Percentiles rank a stretch among this genome's conserved stretches.
Evolutionary conservation across 2,888 invertebrate species (phyloP).

Genomic region (Helicoverpa assulta): DNA sequence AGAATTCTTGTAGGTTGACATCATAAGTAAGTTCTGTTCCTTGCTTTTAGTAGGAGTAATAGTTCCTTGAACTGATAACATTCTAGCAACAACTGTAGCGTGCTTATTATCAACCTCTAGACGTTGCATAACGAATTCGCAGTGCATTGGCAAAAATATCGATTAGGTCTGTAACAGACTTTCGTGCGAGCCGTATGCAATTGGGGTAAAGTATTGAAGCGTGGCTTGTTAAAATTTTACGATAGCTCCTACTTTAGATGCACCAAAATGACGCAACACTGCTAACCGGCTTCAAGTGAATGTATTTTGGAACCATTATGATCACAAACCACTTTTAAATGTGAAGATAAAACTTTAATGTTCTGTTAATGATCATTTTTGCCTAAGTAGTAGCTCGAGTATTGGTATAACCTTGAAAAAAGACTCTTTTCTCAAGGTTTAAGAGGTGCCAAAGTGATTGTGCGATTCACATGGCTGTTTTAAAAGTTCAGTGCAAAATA

Average conservation of each 20-base stretch:
- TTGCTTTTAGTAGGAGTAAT: not conserved
- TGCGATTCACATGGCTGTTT: constrained; percentile 3
- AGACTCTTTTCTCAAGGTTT: constrained; percentile 38
- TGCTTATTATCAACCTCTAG: not conserved
- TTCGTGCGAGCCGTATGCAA: constrained; percentile 34
- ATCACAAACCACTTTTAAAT: constrained; percentile 3
- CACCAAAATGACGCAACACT: constrained; percentile 44
- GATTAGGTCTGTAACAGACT: constrained; percentile 41
- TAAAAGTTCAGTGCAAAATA: not conserved
- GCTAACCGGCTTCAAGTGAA: constrained; percentile 44
- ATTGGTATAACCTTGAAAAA: constrained; percentile 20
- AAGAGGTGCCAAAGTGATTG: constrained; percentile 10
- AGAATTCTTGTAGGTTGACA: too few species aligned
- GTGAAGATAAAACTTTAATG: constrained; percentile 5
- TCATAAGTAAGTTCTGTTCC: too few species aligned
- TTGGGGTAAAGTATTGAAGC: constrained; percentile 47
- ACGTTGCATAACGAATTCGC: constrained; percentile 8
- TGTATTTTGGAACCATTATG: constrained; percentile 42
- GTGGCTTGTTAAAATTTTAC: constrained; percentile 53
- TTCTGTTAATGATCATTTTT: constrained; percentile 4
- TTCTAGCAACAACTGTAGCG: not conserved
- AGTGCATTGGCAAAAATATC: constrained; percentile 35
- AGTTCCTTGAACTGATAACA: not conserved
- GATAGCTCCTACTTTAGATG: constrained; percentile 51
- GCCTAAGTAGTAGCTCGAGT: not conserved